Percentiles rank a stretch among this genome's conserved stretches.
Conservation (phyloP, 2,113 vertebrate genomes). For the Hiodon tergisus region DNA sequence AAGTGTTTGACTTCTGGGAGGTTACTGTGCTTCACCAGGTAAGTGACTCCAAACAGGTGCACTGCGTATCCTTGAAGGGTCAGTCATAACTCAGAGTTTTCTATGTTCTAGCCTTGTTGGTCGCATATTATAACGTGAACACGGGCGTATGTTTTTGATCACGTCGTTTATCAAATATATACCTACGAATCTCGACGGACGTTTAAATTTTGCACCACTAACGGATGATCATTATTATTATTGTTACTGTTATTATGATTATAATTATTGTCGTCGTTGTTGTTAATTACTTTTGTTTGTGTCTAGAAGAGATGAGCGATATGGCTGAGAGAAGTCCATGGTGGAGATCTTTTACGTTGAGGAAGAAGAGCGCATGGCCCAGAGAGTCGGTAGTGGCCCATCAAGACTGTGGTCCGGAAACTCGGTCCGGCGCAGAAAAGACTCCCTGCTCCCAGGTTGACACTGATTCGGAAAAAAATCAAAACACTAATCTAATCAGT, state of each 20-base stretch:
- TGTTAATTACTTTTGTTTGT: background rate
- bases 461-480: constrained; percentile 47
- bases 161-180: background rate
- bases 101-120: background rate
- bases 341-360: constrained; percentile 68
- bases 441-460: constrained; percentile 19
- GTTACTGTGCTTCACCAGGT: background rate
- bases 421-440: constrained; percentile 30
- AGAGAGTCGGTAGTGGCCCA: constrained; percentile 39
- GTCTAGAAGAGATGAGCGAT: background rate
- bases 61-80: background rate
- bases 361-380: constrained; percentile 51
- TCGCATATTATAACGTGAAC: background rate
- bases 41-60: constrained; percentile 1
- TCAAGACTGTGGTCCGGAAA: constrained; percentile 12
- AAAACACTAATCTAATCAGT: constrained; percentile 29
- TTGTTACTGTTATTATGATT: background rate
- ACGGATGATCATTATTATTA: background rate
- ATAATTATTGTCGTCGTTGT: background rate
- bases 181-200: too few relatives aligned
- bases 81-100: background rate
- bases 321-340: constrained; percentile 48
- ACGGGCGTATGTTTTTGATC: background rate
- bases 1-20: too few relatives aligned
- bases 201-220: too few relatives aligned